Evolutionary conservation across 2,888 invertebrate genomes (phyloP).

Genomic region (Lochmaea crataegi): DNA sequence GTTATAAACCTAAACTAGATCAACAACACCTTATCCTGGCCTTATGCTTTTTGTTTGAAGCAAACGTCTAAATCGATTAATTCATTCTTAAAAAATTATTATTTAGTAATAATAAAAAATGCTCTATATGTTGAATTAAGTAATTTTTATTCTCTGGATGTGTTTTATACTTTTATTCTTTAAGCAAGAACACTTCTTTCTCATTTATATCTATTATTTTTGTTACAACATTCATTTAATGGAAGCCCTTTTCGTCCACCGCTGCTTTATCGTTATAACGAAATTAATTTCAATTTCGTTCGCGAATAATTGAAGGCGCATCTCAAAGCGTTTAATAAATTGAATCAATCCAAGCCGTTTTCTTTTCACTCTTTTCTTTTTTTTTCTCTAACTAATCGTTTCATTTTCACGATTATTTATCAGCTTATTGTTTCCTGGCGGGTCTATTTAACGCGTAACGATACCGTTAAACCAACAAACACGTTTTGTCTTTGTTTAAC

Average conservation of each 20-base stretch:
- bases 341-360: slow-evolving; percentile 1
- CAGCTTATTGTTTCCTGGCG: neutral
- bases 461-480: neutral
- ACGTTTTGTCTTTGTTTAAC: neutral
- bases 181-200: too few species aligned
- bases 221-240: too few species aligned
- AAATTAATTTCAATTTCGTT: neutral
- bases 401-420: neutral
- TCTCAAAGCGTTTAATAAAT: neutral
- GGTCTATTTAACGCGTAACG: neutral
- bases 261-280: neutral
- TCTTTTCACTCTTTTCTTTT: neutral
- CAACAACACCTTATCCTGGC: too few species aligned
- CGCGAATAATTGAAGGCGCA: neutral
- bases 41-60: too few species aligned
- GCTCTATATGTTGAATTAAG: too few species aligned
- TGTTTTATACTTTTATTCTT: too few species aligned
- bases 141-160: too few species aligned
- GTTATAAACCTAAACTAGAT: too few species aligned
- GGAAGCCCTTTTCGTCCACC: neutral
- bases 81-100: too few species aligned
- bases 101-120: too few species aligned
- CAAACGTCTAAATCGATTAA: too few species aligned
- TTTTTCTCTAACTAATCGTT: neutral
- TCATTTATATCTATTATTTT: too few species aligned